Base-by-base conservation (phyloP, 2,113 vertebrate genomes). In the Fregetta grallaria region DNA sequence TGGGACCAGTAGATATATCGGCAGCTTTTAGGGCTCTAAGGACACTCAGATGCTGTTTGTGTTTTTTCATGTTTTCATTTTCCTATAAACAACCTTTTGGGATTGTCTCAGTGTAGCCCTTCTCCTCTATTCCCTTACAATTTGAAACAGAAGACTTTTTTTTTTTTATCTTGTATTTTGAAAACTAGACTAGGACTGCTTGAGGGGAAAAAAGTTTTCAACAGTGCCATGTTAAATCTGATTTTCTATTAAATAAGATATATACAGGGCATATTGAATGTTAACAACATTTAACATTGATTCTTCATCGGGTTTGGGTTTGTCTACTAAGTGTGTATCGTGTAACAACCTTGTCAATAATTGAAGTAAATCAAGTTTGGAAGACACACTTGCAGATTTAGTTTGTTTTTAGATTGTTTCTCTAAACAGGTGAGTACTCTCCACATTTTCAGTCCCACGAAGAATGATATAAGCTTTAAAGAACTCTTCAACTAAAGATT, bases 381-480 rank as follows among this genome's bases (percentile, higher is more conserved):
- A 68, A 88, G 38, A 62, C 20, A 11, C 6, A 34, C 53, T 92
- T 81, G 38, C 4, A 72, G 58, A n/a, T 44, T 63, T 49, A 70
- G 13, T 45, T 61, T 77, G 19, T 0, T 45, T 91, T 87, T 27
- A 38, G 23, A 29, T 53, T 65, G 12, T 78, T 72, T 92, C 21
- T 77, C 70, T 88, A 71, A 85, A 61, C 13, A 67, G 36, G 18
- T 65, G 58, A 66, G 7, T 44, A 32, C 4, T 49, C 16, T 70
- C 15, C 34, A 49, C 18, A 38, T 87, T 76, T 79, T 61, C 44
- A 68, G 18, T 49, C 5, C 9, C 13, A 45, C 56, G 22, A 95
- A 80, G 65, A 94, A 71, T 56, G 26, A 79, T 65, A 19, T 34
- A 90, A 73, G 12, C 66, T 92, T 94, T 86, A 95, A 96, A 95